Percentiles rank a stretch among this genome's conserved stretches.
Evolutionary conservation across 2,888 invertebrate genomes (phyloP).

Genomic region (Alloscopus bannaensis): DNA sequence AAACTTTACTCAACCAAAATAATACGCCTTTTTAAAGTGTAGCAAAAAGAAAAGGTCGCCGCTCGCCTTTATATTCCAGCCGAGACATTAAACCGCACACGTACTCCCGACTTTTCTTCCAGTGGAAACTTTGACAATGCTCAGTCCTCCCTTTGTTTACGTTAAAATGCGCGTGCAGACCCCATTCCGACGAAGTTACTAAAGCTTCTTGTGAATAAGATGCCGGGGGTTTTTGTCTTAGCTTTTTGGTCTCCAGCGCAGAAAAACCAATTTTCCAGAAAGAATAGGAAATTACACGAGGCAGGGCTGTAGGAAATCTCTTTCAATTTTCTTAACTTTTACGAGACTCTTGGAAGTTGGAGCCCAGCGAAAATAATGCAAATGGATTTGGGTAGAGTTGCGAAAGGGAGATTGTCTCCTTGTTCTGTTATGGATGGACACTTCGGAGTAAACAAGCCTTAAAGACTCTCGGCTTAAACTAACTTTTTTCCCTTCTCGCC

Average conservation of each 20-base stretch:
- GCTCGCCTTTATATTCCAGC: constrained; percentile 2
- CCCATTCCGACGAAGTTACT: neutral
- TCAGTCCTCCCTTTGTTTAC: constrained; percentile 53
- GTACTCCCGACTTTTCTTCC: neutral
- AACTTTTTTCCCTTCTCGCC: no score
- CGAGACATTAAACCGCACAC: constrained; percentile 34
- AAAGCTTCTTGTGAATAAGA: constrained; percentile 8
- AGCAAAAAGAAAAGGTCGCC: constrained; percentile 39
- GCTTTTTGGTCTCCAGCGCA: constrained; percentile 15
- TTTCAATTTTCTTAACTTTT: constrained; percentile 6
- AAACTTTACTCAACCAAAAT: constrained; percentile 15
- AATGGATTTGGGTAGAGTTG: constrained; percentile 45
- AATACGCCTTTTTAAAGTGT: constrained; percentile 28
- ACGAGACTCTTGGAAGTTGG: neutral
- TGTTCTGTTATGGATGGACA: constrained; percentile 62
- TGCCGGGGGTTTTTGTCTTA: constrained; percentile 13
- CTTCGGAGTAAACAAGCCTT: constrained; percentile 12
- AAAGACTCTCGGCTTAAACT: no score
- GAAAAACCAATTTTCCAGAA: constrained; percentile 56
- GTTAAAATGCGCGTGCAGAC: neutral
- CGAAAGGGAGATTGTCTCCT: constrained; percentile 44
- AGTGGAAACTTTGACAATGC: constrained; percentile 30
- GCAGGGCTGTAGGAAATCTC: constrained; percentile 1
- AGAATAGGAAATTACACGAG: no score
- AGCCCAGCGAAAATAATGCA: constrained; percentile 34